Evolutionary conservation across 35 echinoderm and acorn worm genomes (phyloP), one percentile per base, ranked within the genome.

Genomic region (Amphiura filiformis): DNA sequence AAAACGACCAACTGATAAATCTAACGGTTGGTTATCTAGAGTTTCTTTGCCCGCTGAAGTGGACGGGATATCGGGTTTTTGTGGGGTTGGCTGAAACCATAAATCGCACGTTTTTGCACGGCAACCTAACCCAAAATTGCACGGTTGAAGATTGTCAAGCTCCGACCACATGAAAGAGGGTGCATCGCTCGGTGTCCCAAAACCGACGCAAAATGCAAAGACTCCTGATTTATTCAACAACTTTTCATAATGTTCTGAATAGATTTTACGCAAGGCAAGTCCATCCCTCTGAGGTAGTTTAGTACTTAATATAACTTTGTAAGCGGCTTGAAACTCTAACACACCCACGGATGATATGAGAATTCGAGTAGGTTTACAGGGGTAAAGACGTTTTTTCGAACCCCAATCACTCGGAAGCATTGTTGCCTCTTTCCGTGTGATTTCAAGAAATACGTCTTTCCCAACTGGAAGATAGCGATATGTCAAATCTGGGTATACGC

Each of bases 91-190:
- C 7, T 35, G 56, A 65, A 65, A 85, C 83, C 83, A 85, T 30
- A 85, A 40, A 20, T 85, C 83, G 35, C 83, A 85, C 13, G 52
- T 65, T 61, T 37, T 61, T 28, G 83, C 56, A 11, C 83, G 83
- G 35, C 56, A 85, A 31, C 83, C 83, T 37, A 85, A 32, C 15
- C 83, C 83, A 37, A 85, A 85, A 85, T 85, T 61, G 34, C 47
- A 85, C 83, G 83, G 56, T 61, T 65, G 31, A 35, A 85, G 13
- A 37, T 75, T 61, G 47, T 85, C 83, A 4, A 70, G 28, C 28
- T 70, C 61, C 4, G 17, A 26, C 61, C 61, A 70, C 61, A 70
- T 13, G 61, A 70, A 70, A 70, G 15, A 26, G 61, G 61, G 61
- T 23, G 61, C 61, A 81, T 38, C 79, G 20, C 37, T 81, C 20